A percentile compares a stretch with the other conserved stretches of the same genome.
These are phyloP conservation scores for Aphelenchoides bicaudatus DNA, from an alignment of 2,888 invertebrate species.

Conservation along the genomic window DNA sequence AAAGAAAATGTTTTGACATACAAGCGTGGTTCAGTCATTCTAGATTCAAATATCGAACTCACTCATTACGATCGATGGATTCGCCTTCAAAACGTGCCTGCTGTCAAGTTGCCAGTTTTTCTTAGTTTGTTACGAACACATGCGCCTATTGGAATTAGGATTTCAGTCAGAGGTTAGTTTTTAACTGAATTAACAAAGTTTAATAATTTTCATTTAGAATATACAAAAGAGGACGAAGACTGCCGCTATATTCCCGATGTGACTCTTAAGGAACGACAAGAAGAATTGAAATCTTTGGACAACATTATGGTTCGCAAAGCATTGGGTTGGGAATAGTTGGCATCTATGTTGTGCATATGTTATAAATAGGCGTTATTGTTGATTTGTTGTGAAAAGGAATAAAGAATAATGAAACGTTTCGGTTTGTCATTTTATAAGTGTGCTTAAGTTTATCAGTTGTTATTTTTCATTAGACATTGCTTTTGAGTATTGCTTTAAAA, in stretches of 20 bases:
- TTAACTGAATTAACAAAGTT: too few relatives aligned
- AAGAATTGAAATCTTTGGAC: conserved; percentile 54
- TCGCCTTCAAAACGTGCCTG: conserved; percentile 41
- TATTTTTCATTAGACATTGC: too few relatives aligned
- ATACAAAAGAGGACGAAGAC: conserved; percentile 55
- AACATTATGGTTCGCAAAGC: conserved; percentile 51
- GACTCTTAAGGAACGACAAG: conserved; percentile 49
- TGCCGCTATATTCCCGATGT: conserved; percentile 56
- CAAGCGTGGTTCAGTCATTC: conserved; percentile 47
- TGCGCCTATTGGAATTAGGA: conserved; percentile 51
- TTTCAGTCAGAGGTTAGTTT: conserved; percentile 56
- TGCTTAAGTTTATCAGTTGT: too few relatives aligned
- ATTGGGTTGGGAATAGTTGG: conserved; percentile 59
- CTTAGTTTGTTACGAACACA: conserved; percentile 46
- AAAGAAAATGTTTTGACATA: conserved; percentile 43
- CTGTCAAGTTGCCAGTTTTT: conserved; percentile 50
- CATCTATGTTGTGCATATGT: too few relatives aligned
- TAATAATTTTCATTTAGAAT: too few relatives aligned
- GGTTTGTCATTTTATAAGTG: too few relatives aligned
- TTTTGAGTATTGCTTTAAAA: too few relatives aligned
- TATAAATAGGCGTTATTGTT: too few relatives aligned
- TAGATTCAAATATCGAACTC: conserved; percentile 43
- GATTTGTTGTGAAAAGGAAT: too few relatives aligned
- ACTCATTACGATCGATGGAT: conserved; percentile 47
- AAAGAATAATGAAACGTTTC: too few relatives aligned